phyloP scores from a whole-genome alignment of 2,113 vertebrate genomes.

The human (Homo sapiens) region DNA sequence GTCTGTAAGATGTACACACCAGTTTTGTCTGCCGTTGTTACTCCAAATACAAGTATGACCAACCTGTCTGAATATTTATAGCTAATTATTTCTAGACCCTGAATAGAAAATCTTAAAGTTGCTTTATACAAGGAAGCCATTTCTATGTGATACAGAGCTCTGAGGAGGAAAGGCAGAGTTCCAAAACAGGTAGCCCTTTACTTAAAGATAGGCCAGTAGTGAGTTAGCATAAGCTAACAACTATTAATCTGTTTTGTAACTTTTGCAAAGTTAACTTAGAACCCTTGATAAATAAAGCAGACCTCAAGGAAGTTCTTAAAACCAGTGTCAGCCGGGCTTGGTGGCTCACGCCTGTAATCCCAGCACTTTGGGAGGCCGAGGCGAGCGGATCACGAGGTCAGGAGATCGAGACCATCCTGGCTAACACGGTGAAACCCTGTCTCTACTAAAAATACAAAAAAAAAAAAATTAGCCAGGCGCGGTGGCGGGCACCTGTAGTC shows the following conservation, averaged over 20 bases:
- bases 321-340: fast-evolving
- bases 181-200: fast-evolving
- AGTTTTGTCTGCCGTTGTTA: not conserved
- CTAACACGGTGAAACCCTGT: no score
- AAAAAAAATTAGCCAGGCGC: no score
- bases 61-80: not conserved
- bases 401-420: no score
- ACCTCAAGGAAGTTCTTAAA: not conserved
- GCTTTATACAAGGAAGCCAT: not conserved
- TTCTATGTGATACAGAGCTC: not conserved
- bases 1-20: not conserved
- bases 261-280: not conserved
- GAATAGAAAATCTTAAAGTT: not conserved
- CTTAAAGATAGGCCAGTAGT: not conserved
- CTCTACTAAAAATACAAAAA: no score
- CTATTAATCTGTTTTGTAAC: not conserved
- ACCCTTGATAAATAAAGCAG: not conserved
- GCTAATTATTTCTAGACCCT: not conserved
- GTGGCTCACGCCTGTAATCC: no score
- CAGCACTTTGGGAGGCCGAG: no score
- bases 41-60: not conserved
- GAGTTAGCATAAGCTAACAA: not conserved
- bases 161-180: not conserved
- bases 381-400: no score
- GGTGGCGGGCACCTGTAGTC: no score